Base-by-base conservation (phyloP, 2,888 invertebrate genomes). In the Rotaria magnacalcarata region DNA sequence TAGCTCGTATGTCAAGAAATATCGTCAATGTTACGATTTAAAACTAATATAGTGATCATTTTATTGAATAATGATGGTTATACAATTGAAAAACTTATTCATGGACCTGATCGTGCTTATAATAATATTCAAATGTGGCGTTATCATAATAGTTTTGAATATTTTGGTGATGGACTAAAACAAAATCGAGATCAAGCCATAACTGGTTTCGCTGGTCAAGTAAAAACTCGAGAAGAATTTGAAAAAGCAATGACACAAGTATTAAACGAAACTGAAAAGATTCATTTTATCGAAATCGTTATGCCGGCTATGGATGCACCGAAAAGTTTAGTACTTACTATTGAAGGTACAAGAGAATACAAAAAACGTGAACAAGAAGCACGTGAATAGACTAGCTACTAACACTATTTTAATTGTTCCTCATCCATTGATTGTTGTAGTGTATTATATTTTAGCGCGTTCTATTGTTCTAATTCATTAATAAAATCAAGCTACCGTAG, bases 21-120 rank as follows among this genome's bases (percentile, higher is more conserved):
- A 47, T 80, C 80, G 24, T n/a, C 80, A 1, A 80, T 80, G 80
- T 47, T 80, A 47, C 80, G 80, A n/a, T 80, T 47, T 80, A 80
- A 47, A 43, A 47, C 47, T 11, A 80, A 43, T 47, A 2, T 47
- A n/a, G 47, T 80, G 24, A 24, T 80, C n/a, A 21, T 80, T 47
- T 80, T 80, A 47, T 80, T 80, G 19, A 80, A 80, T 43, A 80
- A 80, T 47, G 80, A 80, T 80, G 80, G 80, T n/a, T 80, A 80
- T 47, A 80, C 80, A 80, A 80, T 80, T 10, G 80, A 80, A 47
- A 80, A 80, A n/a, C n/a, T 80, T 43, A 47, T 80, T 80, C 80
- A 80, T 47, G 47, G 24, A 10, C 80, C 80, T 80, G 80, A 80
- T 80, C 47, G 80, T 80, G 80, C 80, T 47, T 80, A 80, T 80